phyloP scores from a whole-genome alignment of 1,140 invertebrate genomes.

The Pseudomyrmex flavicornis region DNA sequence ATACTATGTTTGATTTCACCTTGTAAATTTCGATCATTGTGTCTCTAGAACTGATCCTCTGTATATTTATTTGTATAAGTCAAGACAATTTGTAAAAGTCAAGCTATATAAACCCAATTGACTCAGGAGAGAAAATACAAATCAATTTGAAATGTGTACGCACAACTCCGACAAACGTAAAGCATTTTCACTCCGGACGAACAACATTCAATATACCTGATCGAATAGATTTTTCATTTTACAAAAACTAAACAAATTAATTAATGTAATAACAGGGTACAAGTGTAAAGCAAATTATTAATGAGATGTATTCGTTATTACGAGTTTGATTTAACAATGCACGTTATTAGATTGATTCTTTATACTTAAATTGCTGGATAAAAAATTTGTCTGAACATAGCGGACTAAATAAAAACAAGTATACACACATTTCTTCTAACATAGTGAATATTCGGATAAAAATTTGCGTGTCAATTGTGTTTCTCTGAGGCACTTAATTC shows the following conservation, averaged over 20 bases:
- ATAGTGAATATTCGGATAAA: too few species aligned
- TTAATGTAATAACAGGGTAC: neutral
- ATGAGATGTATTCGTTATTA: conserved; percentile 12
- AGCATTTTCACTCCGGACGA: neutral
- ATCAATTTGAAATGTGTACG: neutral
- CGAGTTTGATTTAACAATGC: neutral
- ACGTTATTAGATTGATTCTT: conserved; percentile 10
- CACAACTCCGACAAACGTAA: neutral
- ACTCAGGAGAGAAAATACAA: conserved; percentile 12
- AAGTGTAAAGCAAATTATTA: too few species aligned
- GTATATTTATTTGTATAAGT: conserved; percentile 29
- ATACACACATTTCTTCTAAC: neutral
- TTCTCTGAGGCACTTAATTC: conserved; percentile 16
- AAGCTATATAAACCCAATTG: conserved; percentile 2
- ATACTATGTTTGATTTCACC: neutral
- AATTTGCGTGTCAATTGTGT: conserved; percentile 3
- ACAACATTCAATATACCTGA: neutral
- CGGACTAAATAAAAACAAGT: conserved; percentile 17
- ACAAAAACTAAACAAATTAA: conserved; percentile 9
- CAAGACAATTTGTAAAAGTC: conserved; percentile 5
- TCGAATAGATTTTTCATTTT: conserved; percentile 8
- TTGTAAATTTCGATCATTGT: neutral
- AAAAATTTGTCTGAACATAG: conserved; percentile 31
- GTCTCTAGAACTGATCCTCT: conserved; percentile 19
- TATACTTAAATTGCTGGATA: neutral